A percentile compares a stretch with the other conserved stretches of the same genome.
These are phyloP conservation scores for Phalacrocorax aristotelis DNA, from an alignment of 2,113 vertebrate species.

Conservation along the genomic window DNA sequence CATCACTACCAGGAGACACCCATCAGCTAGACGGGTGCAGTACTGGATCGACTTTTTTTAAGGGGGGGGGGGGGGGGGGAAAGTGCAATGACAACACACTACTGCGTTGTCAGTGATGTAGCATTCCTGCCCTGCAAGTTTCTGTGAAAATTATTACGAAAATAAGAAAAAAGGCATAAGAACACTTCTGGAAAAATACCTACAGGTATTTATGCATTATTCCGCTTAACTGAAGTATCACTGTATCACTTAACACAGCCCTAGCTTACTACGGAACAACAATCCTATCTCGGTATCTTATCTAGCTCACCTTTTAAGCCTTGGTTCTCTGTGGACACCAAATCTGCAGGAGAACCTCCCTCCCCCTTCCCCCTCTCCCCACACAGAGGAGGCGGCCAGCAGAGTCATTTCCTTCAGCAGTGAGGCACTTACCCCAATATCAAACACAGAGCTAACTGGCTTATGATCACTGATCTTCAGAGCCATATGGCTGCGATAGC, in stretches of 20 bases:
- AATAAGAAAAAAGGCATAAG: background rate
- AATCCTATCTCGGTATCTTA: background rate
- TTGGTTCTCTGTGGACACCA: background rate
- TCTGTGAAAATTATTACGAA: background rate
- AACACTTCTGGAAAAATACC: background rate
- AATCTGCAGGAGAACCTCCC: background rate
- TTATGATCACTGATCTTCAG: slow-evolving; percentile 96
- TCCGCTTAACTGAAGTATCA: background rate
- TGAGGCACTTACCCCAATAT: slow-evolving; percentile 82
- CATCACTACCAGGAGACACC: background rate
- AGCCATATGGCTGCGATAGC: slow-evolving; percentile 91
- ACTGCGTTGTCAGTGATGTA: background rate
- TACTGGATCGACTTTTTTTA: background rate
- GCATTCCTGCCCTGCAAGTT: background rate
- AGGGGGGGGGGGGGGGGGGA: no score
- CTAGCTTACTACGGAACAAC: background rate
- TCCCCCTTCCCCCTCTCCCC: background rate
- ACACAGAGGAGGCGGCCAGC: background rate
- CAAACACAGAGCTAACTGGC: slow-evolving; percentile 90
- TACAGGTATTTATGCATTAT: background rate
- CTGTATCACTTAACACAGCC: background rate
- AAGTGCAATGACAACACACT: background rate
- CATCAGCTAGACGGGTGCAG: background rate
- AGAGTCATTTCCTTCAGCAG: background rate
- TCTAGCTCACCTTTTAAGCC: background rate